Percentiles rank a stretch among this genome's conserved stretches.
These are phyloP conservation scores for Pipistrellus kuhlii DNA, from an alignment of 2,797 vertebrate species.

Conservation along the genomic window DNA sequence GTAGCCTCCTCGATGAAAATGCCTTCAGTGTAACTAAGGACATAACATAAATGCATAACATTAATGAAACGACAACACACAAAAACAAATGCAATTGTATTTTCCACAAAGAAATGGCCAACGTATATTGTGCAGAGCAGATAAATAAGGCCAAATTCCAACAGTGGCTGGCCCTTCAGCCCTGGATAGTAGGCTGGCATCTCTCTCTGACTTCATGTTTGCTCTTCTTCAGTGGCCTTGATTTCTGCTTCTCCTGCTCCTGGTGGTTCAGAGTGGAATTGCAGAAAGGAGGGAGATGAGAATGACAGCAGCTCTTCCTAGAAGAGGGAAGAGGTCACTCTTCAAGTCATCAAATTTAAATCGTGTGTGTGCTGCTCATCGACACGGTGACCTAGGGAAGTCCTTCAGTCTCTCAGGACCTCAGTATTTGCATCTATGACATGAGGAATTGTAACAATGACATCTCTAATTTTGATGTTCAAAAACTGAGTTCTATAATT, in stretches of 20 bases:
- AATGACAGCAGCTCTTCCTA: neutral
- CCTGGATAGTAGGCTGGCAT: neutral
- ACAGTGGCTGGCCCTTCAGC: neutral
- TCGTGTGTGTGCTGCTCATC: neutral
- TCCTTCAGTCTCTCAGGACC: neutral
- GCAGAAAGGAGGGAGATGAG: neutral
- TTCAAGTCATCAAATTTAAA: neutral
- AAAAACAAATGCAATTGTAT: neutral
- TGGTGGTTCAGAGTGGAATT: neutral
- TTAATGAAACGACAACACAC: neutral
- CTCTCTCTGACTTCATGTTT: neutral
- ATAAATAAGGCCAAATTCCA: neutral
- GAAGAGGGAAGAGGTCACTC: neutral
- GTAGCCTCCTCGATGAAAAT: neutral
- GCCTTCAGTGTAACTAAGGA: neutral
- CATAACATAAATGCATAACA: neutral
- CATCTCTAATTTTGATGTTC: neutral
- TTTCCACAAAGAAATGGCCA: neutral
- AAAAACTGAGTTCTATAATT: neutral
- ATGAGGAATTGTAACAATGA: neutral
- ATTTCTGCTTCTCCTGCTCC: neutral
- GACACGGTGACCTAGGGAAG: neutral
- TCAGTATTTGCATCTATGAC: neutral
- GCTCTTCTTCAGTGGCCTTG: too few relatives aligned
- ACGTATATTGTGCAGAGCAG: too few relatives aligned